Conservation (phyloP, 2,113 vertebrate genomes). For the Ariopsis seemanni region DNA sequence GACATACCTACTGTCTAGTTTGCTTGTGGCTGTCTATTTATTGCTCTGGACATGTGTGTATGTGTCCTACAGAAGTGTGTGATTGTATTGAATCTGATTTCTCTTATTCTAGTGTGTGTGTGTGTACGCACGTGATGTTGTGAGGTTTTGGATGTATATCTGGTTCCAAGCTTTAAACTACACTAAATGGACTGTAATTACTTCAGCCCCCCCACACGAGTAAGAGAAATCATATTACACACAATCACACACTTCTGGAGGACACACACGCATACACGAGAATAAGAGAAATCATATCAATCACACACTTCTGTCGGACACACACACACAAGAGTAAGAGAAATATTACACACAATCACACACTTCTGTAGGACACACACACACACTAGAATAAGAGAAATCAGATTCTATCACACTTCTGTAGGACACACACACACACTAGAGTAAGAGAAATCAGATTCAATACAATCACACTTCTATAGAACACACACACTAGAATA, state of each 20-base stretch:
- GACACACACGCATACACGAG: not conserved
- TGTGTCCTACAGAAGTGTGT: constrained; percentile 15
- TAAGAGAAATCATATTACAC: constrained; percentile 66
- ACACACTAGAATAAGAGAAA: not conserved
- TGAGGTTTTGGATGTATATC: constrained; percentile 18
- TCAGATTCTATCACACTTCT: too few species aligned
- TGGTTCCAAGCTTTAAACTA: constrained; percentile 35
- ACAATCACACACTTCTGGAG: constrained; percentile 51
- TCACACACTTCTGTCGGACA: not conserved
- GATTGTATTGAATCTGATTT: constrained; percentile 70
- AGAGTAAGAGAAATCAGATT: too few species aligned
- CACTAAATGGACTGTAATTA: constrained; percentile 2
- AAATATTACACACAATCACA: constrained; percentile 69
- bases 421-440: constrained; percentile 49
- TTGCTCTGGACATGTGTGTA: constrained; percentile 52
- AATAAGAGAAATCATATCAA: too few species aligned
- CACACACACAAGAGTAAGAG: constrained; percentile 52
- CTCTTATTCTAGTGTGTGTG: constrained; percentile 8
- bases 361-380: constrained; percentile 4
- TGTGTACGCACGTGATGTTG: too few species aligned
- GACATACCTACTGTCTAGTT: constrained; percentile 58
- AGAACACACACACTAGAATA: too few species aligned
- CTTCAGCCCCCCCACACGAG: not conserved
- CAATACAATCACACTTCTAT: too few species aligned
- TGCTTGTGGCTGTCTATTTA: constrained; percentile 65